A percentile compares a stretch with the other conserved stretches of the same genome.
These are phyloP conservation scores for Microhierax caerulescens DNA, from an alignment of 2,797 vertebrate genomes.

Conservation along the genomic window DNA sequence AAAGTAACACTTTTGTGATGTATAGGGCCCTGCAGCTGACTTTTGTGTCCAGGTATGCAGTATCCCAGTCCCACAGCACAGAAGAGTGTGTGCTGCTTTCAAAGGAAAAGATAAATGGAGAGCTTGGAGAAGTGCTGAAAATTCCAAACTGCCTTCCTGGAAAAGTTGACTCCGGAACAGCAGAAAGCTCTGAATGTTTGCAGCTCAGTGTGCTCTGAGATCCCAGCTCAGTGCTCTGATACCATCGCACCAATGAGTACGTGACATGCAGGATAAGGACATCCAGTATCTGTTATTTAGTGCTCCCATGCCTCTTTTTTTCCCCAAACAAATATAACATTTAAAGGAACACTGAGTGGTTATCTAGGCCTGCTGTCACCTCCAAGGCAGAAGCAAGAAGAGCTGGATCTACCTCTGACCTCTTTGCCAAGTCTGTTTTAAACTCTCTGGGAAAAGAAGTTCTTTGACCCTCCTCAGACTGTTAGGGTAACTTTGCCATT, in stretches of 20 bases:
- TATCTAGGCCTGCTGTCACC: background rate
- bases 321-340: background rate
- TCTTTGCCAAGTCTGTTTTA: background rate
- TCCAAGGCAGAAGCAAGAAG: background rate
- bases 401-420: background rate
- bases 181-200: background rate
- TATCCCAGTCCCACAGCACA: accelerated
- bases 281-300: background rate
- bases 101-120: background rate
- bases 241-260: background rate
- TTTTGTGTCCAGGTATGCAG: background rate
- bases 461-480: background rate
- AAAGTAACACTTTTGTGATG: background rate
- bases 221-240: background rate
- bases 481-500: background rate
- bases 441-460: background rate
- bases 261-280: background rate
- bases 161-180: background rate
- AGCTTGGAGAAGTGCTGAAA: background rate
- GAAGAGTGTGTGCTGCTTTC: background rate
- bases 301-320: background rate
- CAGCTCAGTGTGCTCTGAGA: background rate
- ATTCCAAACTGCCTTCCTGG: background rate
- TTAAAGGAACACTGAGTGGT: background rate
- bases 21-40: background rate